phyloP scores from a whole-genome alignment of 2,797 vertebrate species.

The Choloepus didactylus region DNA sequence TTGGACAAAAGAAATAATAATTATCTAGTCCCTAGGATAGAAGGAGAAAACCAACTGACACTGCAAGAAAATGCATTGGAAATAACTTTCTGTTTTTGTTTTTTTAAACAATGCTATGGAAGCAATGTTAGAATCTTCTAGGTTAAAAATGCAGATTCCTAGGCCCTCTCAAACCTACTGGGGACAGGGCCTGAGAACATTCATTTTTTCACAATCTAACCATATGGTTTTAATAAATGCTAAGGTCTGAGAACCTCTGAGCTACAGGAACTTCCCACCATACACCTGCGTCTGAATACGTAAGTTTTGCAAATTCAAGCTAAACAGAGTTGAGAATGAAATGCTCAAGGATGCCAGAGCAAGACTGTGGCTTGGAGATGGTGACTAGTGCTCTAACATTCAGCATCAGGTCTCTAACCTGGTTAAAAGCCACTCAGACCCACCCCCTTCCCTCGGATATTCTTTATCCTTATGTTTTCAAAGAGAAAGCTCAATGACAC shows the following conservation, averaged over 20 bases:
- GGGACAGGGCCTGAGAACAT: fast-evolving
- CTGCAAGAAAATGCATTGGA: background rate
- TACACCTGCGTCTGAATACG: background rate
- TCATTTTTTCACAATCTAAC: too few relatives aligned
- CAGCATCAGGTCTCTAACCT: fast-evolving
- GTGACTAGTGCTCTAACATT: fast-evolving
- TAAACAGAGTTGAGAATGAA: too few relatives aligned
- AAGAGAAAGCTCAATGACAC: background rate
- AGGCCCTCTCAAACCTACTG: fast-evolving
- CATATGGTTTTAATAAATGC: background rate
- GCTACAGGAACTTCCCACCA: background rate
- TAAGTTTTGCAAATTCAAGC: background rate
- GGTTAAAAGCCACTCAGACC: background rate
- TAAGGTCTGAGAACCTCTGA: background rate
- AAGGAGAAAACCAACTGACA: background rate
- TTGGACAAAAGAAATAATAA: background rate
- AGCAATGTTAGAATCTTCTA: fast-evolving
- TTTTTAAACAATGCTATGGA: background rate
- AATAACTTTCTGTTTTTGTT: fast-evolving
- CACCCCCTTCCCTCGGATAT: fast-evolving
- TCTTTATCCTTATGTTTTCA: too few relatives aligned
- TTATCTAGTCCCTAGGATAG: background rate
- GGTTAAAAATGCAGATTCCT: background rate
- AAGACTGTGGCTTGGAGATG: background rate
- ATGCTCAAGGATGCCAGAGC: background rate